Evolutionary conservation across 2,888 invertebrate genomes (phyloP), one percentile per base, ranked within the genome.

Genomic region (Agriopis leucophaearia): DNA sequence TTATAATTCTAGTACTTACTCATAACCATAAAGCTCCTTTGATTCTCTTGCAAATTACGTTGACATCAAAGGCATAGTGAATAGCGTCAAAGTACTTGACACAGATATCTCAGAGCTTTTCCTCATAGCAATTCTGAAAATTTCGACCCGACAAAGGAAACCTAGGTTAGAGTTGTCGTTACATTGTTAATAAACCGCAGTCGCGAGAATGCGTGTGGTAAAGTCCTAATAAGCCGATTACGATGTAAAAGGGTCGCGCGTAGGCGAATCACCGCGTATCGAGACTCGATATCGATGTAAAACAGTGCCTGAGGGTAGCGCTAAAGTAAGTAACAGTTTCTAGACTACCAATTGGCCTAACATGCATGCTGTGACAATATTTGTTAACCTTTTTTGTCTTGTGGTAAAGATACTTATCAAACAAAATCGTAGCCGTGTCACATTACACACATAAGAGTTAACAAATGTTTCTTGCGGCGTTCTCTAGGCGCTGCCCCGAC

Each of bases 181-280:
- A 75, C 74, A 75, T 75, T 75, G 82, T 82, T 82, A 81, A 80
- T 78, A 80, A 79, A 83, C 81, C 79, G 78, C 80, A 76, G 80
- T 81, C 80, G 81, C 76, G 61, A 66, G 81, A 82, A 83, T 83
- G 88, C 83, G 89, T 89, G 89, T 82, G 88, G 88, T 88, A 88
- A 85, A 88, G 56, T 87, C 90, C 84, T 87, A 90, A 89, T 92
- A 91, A 91, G 89, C 89, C 87, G 91, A 92, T 93, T 92, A 90
- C 88, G 85, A 87, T 88, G 88, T 85, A 88, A 87, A 84, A 82
- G 86, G 87, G 68, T 64, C 64, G 64, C 47, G 68, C 51, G 68
- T 69, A 64, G 68, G 68, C 64, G 68, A 64, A 56, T 60, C 27
- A 5, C 15, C 38, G 64, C 64, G 60, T 69, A 64, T 64, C 64